Conservation (phyloP, 2,797 vertebrate genomes). For the Gila robusta region DNA sequence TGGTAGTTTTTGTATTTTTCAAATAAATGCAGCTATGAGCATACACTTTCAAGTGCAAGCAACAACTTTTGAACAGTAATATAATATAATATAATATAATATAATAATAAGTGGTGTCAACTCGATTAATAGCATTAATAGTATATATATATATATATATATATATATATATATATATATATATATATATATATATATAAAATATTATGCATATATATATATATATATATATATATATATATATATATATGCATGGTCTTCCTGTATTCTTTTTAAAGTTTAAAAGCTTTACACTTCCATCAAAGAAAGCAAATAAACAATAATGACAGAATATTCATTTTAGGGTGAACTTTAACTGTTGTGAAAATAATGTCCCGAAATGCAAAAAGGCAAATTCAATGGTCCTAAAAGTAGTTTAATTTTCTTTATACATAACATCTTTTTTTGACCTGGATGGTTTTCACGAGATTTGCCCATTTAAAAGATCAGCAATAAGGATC, state of each 20-base stretch:
- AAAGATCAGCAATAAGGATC: background rate
- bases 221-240: too few species aligned
- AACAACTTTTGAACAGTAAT: too few species aligned
- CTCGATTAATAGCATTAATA: too few species aligned
- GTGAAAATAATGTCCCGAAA: background rate
- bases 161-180: too few species aligned
- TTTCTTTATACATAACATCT: background rate
- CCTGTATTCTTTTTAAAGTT: background rate
- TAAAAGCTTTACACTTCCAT: background rate
- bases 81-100: too few species aligned
- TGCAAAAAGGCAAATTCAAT: background rate
- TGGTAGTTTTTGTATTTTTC: too few species aligned
- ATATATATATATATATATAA: too few species aligned
- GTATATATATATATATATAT: too few species aligned
- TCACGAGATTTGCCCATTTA: background rate
- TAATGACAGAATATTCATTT: background rate
- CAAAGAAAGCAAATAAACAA: background rate
- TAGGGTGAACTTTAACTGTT: background rate
- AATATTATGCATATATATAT: too few species aligned
- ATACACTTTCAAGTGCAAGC: too few species aligned
- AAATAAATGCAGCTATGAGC: too few species aligned
- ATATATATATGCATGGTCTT: background rate
- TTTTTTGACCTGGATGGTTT: background rate
- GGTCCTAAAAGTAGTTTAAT: background rate
- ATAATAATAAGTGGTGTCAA: too few species aligned